phyloP scores from a whole-genome alignment of 2,797 vertebrate genomes.

The Graptemys geographica region DNA sequence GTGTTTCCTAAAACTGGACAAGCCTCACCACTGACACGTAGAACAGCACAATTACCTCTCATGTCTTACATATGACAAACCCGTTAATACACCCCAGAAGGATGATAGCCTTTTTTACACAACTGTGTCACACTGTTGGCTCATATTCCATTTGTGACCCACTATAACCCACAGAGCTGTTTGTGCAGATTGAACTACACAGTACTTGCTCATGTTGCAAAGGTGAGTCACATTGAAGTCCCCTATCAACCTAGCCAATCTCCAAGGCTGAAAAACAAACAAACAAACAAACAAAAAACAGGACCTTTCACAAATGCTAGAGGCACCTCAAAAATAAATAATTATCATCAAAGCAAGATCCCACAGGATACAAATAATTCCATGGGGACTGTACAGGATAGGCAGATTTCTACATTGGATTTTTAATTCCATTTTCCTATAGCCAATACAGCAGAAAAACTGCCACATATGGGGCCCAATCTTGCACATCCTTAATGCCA shows the following conservation, averaged over 20 bases:
- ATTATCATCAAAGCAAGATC: background rate
- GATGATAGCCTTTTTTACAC: background rate
- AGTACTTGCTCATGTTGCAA: background rate
- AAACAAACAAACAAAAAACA: no score
- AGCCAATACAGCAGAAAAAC: background rate
- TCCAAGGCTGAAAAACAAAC: constrained; percentile 9
- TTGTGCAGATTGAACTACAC: rapidly evolving
- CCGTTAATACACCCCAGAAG: background rate
- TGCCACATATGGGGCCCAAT: background rate
- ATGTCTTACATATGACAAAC: background rate
- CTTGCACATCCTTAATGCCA: background rate
- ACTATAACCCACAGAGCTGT: background rate
- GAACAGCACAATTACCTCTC: background rate
- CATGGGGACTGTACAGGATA: background rate
- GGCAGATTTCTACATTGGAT: background rate
- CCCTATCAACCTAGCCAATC: background rate
- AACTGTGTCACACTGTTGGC: background rate
- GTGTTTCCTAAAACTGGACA: background rate
- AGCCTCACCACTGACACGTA: background rate
- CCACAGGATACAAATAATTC: background rate
- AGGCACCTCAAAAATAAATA: background rate
- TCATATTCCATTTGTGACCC: background rate
- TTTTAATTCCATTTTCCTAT: background rate
- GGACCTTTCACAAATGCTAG: background rate
- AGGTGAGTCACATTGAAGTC: background rate